Evolutionary conservation across 2,888 invertebrate species (phyloP), one percentile per base, ranked within the genome.

Genomic region (Acrocyrtus sp.): DNA sequence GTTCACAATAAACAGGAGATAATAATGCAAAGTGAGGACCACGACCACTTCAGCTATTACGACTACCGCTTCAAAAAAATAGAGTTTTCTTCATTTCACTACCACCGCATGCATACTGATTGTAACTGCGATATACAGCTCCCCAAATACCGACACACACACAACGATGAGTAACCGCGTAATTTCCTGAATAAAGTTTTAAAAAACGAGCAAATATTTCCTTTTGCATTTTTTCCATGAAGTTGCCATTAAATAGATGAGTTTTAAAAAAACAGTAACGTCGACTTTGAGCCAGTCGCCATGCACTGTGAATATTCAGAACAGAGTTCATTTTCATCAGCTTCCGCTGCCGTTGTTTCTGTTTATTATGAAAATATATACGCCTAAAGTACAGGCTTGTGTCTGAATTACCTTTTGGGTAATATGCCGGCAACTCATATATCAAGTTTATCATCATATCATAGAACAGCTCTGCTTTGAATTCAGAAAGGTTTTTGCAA

Each of bases 1-100:
- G 72, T 65, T 72, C 58, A 57, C 57, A 58, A 58, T 45, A 65
- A 65, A 51, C n/a, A 29, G 65, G 47, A 45, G 63, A 72, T 72
- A 72, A 70, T 58, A 65, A 65, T 56, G 54, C 56, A 50, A 69
- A 65, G 60, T 62, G 70, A 47, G 39, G 72, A 72, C 63, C 72
- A 72, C 72, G 72, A 41, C 29, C 10, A 27, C 15, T 17, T n/a
- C 45, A 34, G 34, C 12, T 12, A 48, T 48, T 17, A 48, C n/a
- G n/a, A n/a, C 48, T 48, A 21, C 48, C 21, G 48, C 21, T 21
- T 17, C 21, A 21, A 21, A 48, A 21, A n/a, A n/a, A n/a, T n/a
- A n/a, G n/a, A n/a, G 3, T 17, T 21, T 2, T 21, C 10, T 45
- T 17, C 19, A 12, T 34, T 21, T 29, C 47, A 41, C 48, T 26